Evolutionary conservation across 35 echinoderm and acorn worm species (phyloP).

Genomic region (Eucidaris tribuloides): DNA sequence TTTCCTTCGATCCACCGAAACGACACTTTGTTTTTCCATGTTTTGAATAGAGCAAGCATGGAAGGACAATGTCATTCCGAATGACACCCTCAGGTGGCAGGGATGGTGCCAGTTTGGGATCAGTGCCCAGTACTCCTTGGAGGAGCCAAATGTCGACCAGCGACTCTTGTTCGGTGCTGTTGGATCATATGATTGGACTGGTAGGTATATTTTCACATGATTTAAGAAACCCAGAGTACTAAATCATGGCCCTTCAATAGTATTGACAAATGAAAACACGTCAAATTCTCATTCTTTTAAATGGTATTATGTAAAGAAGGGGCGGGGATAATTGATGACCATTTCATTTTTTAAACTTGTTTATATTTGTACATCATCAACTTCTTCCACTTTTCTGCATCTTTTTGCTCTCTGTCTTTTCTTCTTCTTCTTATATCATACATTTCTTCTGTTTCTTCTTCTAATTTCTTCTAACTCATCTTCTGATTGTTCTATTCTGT

Average conservation of each 20-base stretch:
- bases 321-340: too few relatives aligned
- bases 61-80: neutral
- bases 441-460: neutral
- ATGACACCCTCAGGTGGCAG: neutral
- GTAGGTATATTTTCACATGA: neutral
- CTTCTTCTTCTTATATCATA: neutral
- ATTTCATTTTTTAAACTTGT: neutral
- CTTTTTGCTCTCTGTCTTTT: neutral
- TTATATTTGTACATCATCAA: too few relatives aligned
- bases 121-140: slow-evolving; percentile 31
- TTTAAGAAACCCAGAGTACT: neutral
- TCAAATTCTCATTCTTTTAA: too few relatives aligned
- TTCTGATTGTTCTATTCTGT: neutral
- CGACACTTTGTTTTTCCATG: neutral
- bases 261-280: too few relatives aligned
- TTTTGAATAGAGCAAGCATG: neutral
- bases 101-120: slow-evolving; percentile 40
- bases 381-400: too few relatives aligned
- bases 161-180: slow-evolving; percentile 21
- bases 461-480: neutral
- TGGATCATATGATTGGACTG: slow-evolving; percentile 49
- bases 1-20: too few relatives aligned
- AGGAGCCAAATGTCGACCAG: neutral
- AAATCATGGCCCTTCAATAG: too few relatives aligned
- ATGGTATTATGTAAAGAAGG: too few relatives aligned